Percentiles rank a stretch among this genome's conserved stretches.
These are phyloP conservation scores for Leptopterna dolabrata DNA, from an alignment of 2,888 invertebrate species.

Conservation along the genomic window DNA sequence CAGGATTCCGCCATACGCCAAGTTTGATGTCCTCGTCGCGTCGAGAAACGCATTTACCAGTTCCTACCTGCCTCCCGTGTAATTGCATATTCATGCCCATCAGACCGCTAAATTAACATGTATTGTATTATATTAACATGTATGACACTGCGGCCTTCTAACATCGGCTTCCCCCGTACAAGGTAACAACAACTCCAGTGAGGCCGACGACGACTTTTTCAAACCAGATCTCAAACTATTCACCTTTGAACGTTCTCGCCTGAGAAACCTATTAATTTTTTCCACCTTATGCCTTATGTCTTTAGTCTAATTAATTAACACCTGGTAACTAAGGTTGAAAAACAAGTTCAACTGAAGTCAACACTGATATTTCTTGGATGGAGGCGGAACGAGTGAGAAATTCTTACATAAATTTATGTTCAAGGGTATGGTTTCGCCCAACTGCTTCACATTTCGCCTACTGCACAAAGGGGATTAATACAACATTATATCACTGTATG, in stretches of 20 bases:
- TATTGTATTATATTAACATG: constrained; percentile 51
- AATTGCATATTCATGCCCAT: constrained; percentile 51
- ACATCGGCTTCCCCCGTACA: background rate
- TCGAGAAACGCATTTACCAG: background rate
- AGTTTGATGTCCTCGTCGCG: background rate
- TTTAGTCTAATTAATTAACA: background rate
- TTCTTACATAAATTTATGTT: too few relatives aligned
- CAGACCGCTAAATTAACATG: constrained; percentile 49
- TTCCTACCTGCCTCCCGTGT: background rate
- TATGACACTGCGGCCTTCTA: constrained; percentile 20
- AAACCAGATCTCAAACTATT: background rate
- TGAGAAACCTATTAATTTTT: background rate
- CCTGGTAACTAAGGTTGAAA: background rate
- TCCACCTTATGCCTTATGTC: background rate
- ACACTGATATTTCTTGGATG: too few relatives aligned
- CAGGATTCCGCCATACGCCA: background rate
- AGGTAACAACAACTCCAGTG: background rate
- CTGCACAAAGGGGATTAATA: too few relatives aligned
- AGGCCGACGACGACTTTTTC: background rate
- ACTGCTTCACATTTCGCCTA: too few relatives aligned
- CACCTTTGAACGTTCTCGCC: background rate
- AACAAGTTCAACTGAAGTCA: too few relatives aligned
- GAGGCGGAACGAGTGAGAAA: too few relatives aligned
- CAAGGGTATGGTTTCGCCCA: too few relatives aligned
- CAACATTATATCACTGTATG: too few relatives aligned